Base-by-base conservation (phyloP, 2,888 invertebrate species). In the Mystacides longicornis region DNA sequence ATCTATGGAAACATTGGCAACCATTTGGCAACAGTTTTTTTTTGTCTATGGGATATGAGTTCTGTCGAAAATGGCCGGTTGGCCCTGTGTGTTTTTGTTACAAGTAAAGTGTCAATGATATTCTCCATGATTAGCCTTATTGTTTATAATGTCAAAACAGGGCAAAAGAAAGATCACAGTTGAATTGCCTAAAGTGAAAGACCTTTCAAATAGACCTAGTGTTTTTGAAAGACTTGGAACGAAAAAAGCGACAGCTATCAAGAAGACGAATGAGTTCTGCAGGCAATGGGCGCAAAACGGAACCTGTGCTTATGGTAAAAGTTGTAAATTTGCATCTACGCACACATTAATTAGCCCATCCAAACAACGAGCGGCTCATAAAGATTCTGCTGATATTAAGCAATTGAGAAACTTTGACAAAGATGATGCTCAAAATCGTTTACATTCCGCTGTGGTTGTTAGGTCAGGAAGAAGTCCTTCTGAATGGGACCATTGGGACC, bases 161-260 rank as follows among this genome's bases (percentile, higher is more conserved):
- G 56, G 55, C 55, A 58, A 85, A 79, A 82, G 86, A 72, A 86
- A 86, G 81, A 85, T 86, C 72, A 84, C 86, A 70, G 85, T 85
- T 71, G 86, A 85, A 73, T 78, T 85, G 73, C 80, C 82, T 69
- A 83, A 83, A 79, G 78, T 78, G 69, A 85, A 84, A 76, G 80
- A 81, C 68, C 72, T 81, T 65, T 70, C 80, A 69, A 63, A 73
- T 72, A 66, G 87, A 71, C 87, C 87, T 63, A 89, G 88, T 78
- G 89, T 89, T 64, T 89, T 89, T 74, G 89, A 89, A 74, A 81
- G 89, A 65, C 81, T 89, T 67, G 89, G 89, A 64, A 87, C 86
- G 46, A 87, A 87, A 74, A 85, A 86, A 67, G 75, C 76, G 60
- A 71, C 79, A 23, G 67, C 67, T 62, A 64, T 67, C 58, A 62